These are phyloP conservation scores for Catajapyx aquilonaris DNA, from an alignment of 1,140 invertebrate species.

Conservation along the genomic window DNA sequence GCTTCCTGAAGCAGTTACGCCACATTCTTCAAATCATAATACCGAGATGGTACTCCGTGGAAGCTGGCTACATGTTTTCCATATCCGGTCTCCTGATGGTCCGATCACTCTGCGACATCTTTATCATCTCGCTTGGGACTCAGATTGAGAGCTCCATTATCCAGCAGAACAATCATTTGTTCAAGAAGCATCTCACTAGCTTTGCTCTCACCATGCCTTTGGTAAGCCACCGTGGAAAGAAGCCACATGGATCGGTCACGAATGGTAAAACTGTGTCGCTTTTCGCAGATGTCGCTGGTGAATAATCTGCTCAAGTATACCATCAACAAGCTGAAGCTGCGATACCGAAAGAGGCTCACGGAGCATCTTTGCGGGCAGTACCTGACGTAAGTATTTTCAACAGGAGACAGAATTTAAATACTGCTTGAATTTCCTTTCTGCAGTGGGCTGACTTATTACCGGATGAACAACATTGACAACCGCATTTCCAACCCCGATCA, in stretches of 20 bases:
- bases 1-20: constrained; percentile 58
- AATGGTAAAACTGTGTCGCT: background rate
- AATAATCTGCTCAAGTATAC: constrained; percentile 89
- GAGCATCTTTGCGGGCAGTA: constrained; percentile 58
- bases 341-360: constrained; percentile 74
- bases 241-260: no score
- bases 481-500: constrained; percentile 92
- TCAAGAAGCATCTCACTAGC: constrained; percentile 48
- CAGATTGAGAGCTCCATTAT: constrained; percentile 89
- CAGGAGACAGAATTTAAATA: background rate
- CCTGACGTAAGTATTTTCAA: constrained; percentile 48
- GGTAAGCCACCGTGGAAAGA: constrained; percentile 33
- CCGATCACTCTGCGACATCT: constrained; percentile 85
- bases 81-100: constrained; percentile 63
- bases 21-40: constrained; percentile 62
- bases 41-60: constrained; percentile 47
- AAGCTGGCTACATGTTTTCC: constrained; percentile 55
- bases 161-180: constrained; percentile 53
- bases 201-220: constrained; percentile 63
- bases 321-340: constrained; percentile 76
- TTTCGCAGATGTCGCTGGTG: constrained; percentile 51
- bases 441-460: constrained; percentile 89
- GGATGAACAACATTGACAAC: constrained; percentile 88
- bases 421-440: constrained; percentile 16
- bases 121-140: constrained; percentile 88